Evolutionary conservation across 2,888 invertebrate genomes (phyloP).

Genomic region (Drosophila longiperda): DNA sequence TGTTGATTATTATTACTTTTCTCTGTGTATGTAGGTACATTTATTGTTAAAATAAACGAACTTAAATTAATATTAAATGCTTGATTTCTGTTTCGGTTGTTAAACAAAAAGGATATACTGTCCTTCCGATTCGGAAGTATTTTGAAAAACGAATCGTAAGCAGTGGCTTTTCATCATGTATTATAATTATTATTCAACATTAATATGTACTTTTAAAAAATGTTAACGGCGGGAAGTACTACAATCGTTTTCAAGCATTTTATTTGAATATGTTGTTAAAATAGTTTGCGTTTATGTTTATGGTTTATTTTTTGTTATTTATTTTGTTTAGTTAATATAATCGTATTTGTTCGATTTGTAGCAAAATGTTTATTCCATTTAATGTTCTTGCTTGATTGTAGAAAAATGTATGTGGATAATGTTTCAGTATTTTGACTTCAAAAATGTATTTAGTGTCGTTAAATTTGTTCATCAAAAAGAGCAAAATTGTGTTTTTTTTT

Average conservation of each 20-base stretch:
- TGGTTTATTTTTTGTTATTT: conserved; percentile 16
- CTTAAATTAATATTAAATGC: conserved; percentile 18
- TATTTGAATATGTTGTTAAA: conserved; percentile 31
- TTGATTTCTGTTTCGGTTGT: conserved; percentile 13
- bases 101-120: conserved; percentile 29
- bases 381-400: conserved; percentile 67
- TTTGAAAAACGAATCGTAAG: conserved; percentile 64
- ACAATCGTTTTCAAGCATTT: conserved; percentile 72
- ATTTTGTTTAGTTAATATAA: conserved; percentile 48
- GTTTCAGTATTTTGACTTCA: conserved; percentile 39
- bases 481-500: conserved; percentile 57
- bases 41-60: conserved; percentile 26
- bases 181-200: conserved; percentile 53
- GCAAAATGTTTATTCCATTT: conserved; percentile 61
- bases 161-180: conserved; percentile 43
- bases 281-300: conserved; percentile 30
- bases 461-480: conserved; percentile 64
- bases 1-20: conserved; percentile 26
- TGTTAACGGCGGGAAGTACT: conserved; percentile 82
- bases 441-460: conserved; percentile 56
- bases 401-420: conserved; percentile 68
- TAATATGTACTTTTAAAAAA: conserved; percentile 53
- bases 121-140: conserved; percentile 58
- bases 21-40: conserved; percentile 33
- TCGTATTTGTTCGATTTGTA: conserved; percentile 67